Conservation (phyloP, 2,888 invertebrate species). For the Cheilosia variabilis region DNA sequence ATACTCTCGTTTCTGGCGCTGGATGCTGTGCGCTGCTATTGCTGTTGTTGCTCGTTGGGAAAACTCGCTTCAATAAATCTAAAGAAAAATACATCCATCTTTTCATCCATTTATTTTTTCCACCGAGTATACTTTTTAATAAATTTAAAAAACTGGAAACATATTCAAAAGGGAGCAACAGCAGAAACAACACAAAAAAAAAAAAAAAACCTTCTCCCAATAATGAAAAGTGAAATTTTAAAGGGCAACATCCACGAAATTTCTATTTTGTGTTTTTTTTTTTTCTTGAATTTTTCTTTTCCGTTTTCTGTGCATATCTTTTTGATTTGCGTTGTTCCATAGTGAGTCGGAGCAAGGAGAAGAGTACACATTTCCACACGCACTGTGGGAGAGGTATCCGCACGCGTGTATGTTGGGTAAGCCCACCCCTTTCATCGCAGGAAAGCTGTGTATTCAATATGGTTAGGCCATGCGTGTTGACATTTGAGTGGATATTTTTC, state of each 20-base stretch:
- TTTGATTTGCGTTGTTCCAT: background rate
- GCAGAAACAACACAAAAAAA: conserved; percentile 2
- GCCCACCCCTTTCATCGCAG: conserved; percentile 16
- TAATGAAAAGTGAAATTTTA: conserved; percentile 76
- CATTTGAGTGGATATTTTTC: background rate
- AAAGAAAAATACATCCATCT: conserved; percentile 74
- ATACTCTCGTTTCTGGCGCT: conserved; percentile 12
- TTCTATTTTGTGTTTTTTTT: conserved; percentile 6
- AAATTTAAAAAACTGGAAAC: conserved; percentile 68
- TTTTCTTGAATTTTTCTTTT: conserved; percentile 34
- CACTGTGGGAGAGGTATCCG: background rate
- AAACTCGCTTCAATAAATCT: conserved; percentile 71
- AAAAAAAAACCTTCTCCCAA: conserved; percentile 29
- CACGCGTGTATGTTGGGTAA: background rate
- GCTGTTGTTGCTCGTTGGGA: conserved; percentile 66
- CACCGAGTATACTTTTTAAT: conserved; percentile 57
- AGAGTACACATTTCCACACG: conserved; percentile 21
- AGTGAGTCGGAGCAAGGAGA: background rate
- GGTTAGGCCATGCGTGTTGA: conserved; percentile 29
- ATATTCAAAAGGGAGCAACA: conserved; percentile 58
- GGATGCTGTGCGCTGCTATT: conserved; percentile 11
- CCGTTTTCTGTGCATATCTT: conserved; percentile 18
- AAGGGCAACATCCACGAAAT: conserved; percentile 52
- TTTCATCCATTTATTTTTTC: conserved; percentile 64
- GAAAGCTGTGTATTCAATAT: no score